Percentiles rank a stretch among this genome's conserved stretches.
phyloP scores from a whole-genome alignment of 2,113 vertebrate species.

The Ptilonorhynchus violaceus region DNA sequence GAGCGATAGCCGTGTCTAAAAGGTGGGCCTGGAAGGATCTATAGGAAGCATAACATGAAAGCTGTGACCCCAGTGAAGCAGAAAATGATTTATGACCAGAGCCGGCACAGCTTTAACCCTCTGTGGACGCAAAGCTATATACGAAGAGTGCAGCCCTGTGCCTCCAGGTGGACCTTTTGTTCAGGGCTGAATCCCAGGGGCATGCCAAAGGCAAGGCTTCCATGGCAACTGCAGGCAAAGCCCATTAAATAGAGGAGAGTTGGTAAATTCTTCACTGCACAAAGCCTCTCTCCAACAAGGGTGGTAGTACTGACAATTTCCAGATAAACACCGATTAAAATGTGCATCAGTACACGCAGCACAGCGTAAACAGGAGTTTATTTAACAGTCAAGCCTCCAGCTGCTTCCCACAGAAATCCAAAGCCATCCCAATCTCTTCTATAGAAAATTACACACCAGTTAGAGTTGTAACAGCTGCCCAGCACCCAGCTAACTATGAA shows the following conservation, averaged over 20 bases:
- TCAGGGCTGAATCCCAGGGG: not conserved
- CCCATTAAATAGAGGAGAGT: rapidly evolving
- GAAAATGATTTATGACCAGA: not conserved
- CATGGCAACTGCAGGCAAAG: not conserved
- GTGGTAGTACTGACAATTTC: not conserved
- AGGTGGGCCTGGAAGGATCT: not conserved
- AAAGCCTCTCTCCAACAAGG: not conserved
- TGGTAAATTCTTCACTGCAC: not conserved
- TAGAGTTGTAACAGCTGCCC: not conserved
- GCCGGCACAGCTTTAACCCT: not conserved
- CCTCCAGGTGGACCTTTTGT: not conserved
- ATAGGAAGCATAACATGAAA: not conserved
- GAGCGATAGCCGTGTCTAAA: rapidly evolving
- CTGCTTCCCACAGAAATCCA: not conserved
- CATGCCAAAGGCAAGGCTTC: not conserved
- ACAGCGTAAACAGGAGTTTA: rapidly evolving
- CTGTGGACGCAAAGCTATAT: not conserved
- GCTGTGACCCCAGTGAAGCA: not conserved
- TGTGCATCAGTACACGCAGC: not conserved
- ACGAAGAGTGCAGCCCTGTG: not conserved
- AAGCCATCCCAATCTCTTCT: not conserved
- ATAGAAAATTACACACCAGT: not conserved
- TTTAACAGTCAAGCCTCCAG: not conserved
- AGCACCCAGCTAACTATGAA: not conserved
- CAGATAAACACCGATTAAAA: not conserved